phyloP scores from a whole-genome alignment of 1,140 invertebrate species.

The Dendrolimus punctatus region DNA sequence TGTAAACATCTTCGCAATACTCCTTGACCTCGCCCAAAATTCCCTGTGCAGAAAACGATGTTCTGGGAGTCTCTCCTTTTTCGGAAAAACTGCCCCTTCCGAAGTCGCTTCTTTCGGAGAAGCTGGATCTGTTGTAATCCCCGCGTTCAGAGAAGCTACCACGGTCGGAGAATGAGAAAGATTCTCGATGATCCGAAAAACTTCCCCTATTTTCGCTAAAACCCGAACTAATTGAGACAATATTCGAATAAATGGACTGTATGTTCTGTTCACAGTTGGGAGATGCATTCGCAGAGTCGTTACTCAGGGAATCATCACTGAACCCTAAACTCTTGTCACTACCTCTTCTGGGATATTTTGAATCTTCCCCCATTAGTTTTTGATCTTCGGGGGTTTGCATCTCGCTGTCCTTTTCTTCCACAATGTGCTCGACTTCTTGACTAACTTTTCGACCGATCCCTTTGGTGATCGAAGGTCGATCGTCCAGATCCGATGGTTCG shows the following conservation, averaged over 20 bases:
- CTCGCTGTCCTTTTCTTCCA: slow-evolving; percentile 34
- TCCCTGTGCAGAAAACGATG: slow-evolving; percentile 64
- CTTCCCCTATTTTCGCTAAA: slow-evolving; percentile 67
- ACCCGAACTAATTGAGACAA: slow-evolving; percentile 64
- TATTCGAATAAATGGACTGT: slow-evolving; percentile 67
- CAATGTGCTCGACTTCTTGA: slow-evolving; percentile 49
- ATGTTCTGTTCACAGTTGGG: slow-evolving; percentile 69
- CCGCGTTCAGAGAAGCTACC: slow-evolving; percentile 66
- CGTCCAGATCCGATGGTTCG: slow-evolving; percentile 82
- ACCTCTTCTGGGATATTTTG: slow-evolving; percentile 58
- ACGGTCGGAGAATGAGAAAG: slow-evolving; percentile 66
- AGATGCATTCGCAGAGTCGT: slow-evolving; percentile 69
- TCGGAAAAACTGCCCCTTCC: slow-evolving; percentile 62
- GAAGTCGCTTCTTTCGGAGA: slow-evolving; percentile 62
- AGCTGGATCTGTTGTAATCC: slow-evolving; percentile 54
- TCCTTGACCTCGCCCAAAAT: slow-evolving; percentile 61
- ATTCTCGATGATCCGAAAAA: slow-evolving; percentile 65
- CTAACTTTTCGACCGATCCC: slow-evolving; percentile 81
- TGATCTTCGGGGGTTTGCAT: slow-evolving; percentile 56
- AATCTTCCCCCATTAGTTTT: slow-evolving; percentile 43
- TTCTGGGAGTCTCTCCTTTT: slow-evolving; percentile 63
- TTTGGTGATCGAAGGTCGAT: slow-evolving; percentile 84
- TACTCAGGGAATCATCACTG: slow-evolving; percentile 78
- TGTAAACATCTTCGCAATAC: slow-evolving; percentile 46
- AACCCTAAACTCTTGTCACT: slow-evolving; percentile 78